Evolutionary conservation across 1,140 invertebrate species (phyloP), one percentile per base, ranked within the genome.

Genomic region (Phocides pigmalion): DNA sequence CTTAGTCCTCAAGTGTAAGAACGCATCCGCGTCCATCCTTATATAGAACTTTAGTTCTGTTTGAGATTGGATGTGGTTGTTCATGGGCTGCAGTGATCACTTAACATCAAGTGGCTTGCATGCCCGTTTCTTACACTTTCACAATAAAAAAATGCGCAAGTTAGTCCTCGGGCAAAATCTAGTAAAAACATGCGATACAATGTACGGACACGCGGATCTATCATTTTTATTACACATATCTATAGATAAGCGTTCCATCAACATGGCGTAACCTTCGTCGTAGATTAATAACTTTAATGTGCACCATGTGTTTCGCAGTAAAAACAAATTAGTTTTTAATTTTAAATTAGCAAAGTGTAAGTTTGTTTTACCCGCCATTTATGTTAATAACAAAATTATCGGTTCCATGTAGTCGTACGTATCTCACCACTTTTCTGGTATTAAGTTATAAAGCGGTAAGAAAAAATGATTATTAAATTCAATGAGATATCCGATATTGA

Each of bases 371-470:
- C 44, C 42, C 42, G 59, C 62, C 65, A 68, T 66, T 73, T 70
- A 62, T 59, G 68, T 59, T 70, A 70, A 70, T 68, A 41, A 41
- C 41, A 51, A 66, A 74, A 66, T 68, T 64, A 63, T 67, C 25
- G 63, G 25, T 37, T 54, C 15, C 3, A 49, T 49, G n/a, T 14
- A 49, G 32, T 8, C 15, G 6, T 25, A 11, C n/a, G 20, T 25
- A 12, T 2, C 0, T 1, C 17, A 5, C 17, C 12, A 56, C 53
- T 42, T 56, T 56, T 25, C 37, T 56, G 20, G 20, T 56, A 72
- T 68, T 68, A 72, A 72, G 62, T 68, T 32, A 65, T 72, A 67
- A 67, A 5, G 19, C 17, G 25, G n/a, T 50, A 5, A n/a, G 35
- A 42, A 56, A 42, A 56, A 56, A 12, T 56, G 53, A 42, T 56